Base-by-base conservation (phyloP, 1,140 invertebrate species). In the Caenorhabditis inopinata region DNA sequence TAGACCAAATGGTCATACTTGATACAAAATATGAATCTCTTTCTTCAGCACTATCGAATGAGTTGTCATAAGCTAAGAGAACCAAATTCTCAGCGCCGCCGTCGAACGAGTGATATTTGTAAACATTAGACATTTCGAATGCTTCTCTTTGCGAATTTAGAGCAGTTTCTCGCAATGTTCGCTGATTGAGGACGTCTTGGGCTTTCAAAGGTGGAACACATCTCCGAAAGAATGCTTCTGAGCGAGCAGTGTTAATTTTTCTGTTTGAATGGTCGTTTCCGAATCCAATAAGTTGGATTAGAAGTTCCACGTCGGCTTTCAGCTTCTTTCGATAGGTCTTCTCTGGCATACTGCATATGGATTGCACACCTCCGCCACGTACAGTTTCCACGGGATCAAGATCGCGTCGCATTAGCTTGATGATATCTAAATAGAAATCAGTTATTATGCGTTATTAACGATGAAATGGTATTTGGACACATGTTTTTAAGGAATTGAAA, bases 101-200 rank as follows among this genome's bases (percentile, higher is more conserved):
- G n/a, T n/a, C n/a, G n/a, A n/a, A n/a, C n/a, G n/a, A n/a, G 27
- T 68, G 58, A 68, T 68, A 68, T 38, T 38, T 38, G n/a, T 68
- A 68, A 21, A 68, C 58, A 16, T 21, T 5, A 1, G 58, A 35
- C 3, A n/a, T 9, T 38, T 38, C 58, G 3, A 18, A 18, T 18
- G 58, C 58, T 21, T 68, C 58, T 68, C 38, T 68, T 11, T 68
- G 58, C 6, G 58, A 68, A 12, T 38, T 68, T 6, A 68, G 29
- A 4, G 21, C 32, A 68, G 11, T 14, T 38, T 68, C 58, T 35
- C 58, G 58, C 1, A 68, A 18, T 21, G 32, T 42, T 38, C n/a
- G 35, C 7, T 38, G 58, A 42, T 42, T 42, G 0, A 68, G 32
- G 12, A 9, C 9, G n/a, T 68, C 21, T 18, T 38, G 32, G 23